These are phyloP conservation scores for Archivesica marissinica DNA, from an alignment of 1,140 invertebrate genomes.

Conservation along the genomic window DNA sequence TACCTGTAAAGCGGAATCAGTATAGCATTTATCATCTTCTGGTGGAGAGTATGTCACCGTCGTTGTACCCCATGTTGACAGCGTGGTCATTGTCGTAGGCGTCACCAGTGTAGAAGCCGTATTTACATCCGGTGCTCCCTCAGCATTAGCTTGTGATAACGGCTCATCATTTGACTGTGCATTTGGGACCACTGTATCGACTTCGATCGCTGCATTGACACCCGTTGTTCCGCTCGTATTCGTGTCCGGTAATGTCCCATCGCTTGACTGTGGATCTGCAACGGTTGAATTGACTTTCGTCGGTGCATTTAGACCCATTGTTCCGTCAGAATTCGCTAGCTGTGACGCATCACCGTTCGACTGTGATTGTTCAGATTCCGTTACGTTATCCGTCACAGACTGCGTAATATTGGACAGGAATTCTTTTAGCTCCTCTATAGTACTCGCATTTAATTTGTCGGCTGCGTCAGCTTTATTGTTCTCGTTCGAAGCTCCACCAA, in stretches of 20 bases:
- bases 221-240: background rate
- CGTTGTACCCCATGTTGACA: background rate
- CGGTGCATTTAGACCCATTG: background rate
- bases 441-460: background rate
- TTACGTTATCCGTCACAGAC: background rate
- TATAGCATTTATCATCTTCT: constrained; percentile 6
- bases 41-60: background rate
- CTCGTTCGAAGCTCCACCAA: background rate
- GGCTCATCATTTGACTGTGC: too few species aligned
- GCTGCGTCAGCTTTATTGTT: background rate
- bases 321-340: background rate
- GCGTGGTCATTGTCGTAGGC: background rate
- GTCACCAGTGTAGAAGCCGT: background rate
- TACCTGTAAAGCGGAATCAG: constrained; percentile 16
- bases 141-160: background rate
- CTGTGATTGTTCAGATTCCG: background rate
- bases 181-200: background rate
- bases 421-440: background rate
- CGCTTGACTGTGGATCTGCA: background rate
- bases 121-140: background rate
- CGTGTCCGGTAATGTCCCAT: background rate
- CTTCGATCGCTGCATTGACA: background rate
- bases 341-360: background rate
- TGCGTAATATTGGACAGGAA: constrained; percentile 7
- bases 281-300: background rate